Evolutionary conservation across 2,113 vertebrate species (phyloP), one percentile per base, ranked within the genome.

Genomic region (Herpetotheres cachinnans): DNA sequence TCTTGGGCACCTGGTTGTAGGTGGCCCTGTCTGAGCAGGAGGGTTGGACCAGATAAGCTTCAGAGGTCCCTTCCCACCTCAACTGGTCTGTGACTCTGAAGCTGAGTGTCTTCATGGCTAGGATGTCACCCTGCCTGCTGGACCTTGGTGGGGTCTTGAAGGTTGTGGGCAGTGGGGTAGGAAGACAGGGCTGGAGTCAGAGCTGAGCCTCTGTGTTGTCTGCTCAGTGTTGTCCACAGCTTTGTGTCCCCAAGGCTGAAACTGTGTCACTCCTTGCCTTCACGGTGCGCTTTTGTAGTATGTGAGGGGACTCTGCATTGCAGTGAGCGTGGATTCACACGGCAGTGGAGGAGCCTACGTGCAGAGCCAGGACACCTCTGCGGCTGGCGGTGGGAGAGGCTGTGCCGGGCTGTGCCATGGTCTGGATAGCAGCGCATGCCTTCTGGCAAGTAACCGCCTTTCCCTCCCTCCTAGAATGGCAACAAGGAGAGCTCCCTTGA

Each of bases 401-500:
- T 65, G 44, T 78, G 40, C 38, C 10, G 4, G 34, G 42, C 54
- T 54, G 47, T 86, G 66, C 32, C 4, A 0, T 50, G 38, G 16
- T 36, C 72, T 6, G 0, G 17, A 17, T 36, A 50, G 30, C 4
- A 2, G 44, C 7, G 0, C 2, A 2, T 54, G 8, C 83, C 78
- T 72, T 69, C 44, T 0, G 0, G 5, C 5, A 0, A 78, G n/a
- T 96, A 97, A 92, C 63, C 16, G 2, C 52, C 61, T 97, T 81
- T 94, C 73, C 55, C 26, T 97, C 42, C 93, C 71, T 98, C 94
- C 42, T 94, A 99, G 99, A 99, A 99, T 61, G 99, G 99, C 93
- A 99, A 99, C 98, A 98, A 98, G 97, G 99, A 99, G 6, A 97
- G 72, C 78, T 98, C 98, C 50, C 97, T 99, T 59, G 99, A 99